phyloP scores from a whole-genome alignment of 2,888 invertebrate genomes.

The Meiosimyza decipiens region DNA sequence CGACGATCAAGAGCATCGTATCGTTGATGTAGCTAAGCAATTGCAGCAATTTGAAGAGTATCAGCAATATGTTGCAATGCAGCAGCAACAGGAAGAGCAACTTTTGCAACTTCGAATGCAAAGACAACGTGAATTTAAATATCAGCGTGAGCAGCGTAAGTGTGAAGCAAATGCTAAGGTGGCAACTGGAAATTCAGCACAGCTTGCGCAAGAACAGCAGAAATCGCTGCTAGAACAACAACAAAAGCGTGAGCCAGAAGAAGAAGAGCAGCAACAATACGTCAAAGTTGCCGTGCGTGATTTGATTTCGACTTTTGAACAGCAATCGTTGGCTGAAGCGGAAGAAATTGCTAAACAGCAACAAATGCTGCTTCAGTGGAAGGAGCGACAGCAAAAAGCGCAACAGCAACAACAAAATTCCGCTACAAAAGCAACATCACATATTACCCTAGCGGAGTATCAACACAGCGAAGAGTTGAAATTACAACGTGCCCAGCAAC shows the following conservation, averaged over 20 bases:
- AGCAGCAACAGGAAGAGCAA: constrained; percentile 39
- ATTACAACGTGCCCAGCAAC: not conserved
- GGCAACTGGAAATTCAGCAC: not conserved
- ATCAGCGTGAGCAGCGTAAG: constrained; percentile 26
- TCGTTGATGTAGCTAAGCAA: constrained; percentile 48
- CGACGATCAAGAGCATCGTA: not conserved
- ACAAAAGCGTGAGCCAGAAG: constrained; percentile 26
- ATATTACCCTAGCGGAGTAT: not conserved
- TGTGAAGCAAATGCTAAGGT: constrained; percentile 20
- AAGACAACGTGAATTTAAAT: constrained; percentile 26
- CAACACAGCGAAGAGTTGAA: not conserved
- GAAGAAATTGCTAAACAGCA: constrained; percentile 41
- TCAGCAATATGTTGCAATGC: constrained; percentile 47
- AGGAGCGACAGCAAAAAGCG: constrained; percentile 15
- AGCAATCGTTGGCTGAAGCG: constrained; percentile 69
- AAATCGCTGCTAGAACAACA: constrained; percentile 24
- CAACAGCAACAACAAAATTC: not conserved
- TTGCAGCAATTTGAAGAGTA: constrained; percentile 51
- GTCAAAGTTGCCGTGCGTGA: constrained; percentile 67
- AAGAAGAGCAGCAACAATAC: constrained; percentile 52
- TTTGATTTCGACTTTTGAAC: constrained; percentile 73
- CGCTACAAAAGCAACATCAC: not conserved
- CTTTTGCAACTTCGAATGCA: constrained; percentile 23
- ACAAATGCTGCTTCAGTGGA: not conserved
- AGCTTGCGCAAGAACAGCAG: too few species aligned